phyloP scores from a whole-genome alignment of 1,140 invertebrate species.

The Nylanderia fulva region DNA sequence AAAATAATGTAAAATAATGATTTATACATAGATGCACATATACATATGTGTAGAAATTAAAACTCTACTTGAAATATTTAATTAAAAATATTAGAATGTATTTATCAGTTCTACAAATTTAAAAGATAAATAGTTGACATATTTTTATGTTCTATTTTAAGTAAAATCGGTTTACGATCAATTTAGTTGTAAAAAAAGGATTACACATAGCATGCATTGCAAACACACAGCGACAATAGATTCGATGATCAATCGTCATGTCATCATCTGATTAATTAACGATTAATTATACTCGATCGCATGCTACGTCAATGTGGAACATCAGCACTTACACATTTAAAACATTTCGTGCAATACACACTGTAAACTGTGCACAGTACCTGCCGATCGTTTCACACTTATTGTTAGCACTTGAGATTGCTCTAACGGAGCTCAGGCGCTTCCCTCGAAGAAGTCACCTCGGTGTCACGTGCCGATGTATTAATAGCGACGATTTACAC shows the following conservation, averaged over 20 bases:
- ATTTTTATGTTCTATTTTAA: too few species aligned
- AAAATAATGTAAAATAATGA: too few species aligned
- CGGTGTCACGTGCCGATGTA: conserved; percentile 42
- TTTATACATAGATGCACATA: too few species aligned
- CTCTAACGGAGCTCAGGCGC: neutral
- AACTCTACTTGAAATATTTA: too few species aligned
- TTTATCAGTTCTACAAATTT: too few species aligned
- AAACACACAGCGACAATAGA: neutral
- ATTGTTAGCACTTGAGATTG: conserved; percentile 63
- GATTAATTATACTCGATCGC: conserved; percentile 28
- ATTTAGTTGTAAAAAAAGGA: neutral
- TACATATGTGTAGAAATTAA: too few species aligned
- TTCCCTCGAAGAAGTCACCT: conserved; percentile 56
- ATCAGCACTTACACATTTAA: conserved; percentile 78
- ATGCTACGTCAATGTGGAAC: conserved; percentile 59
- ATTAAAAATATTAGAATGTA: too few species aligned
- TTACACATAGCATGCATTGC: neutral
- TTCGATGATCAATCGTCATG: neutral
- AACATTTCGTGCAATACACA: conserved; percentile 80
- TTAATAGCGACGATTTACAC: neutral
- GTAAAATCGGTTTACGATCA: neutral
- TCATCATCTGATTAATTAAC: conserved; percentile 28
- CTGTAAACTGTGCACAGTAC: conserved; percentile 77
- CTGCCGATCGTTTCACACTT: conserved; percentile 75
- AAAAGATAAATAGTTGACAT: too few species aligned